Evolutionary conservation across 2,113 vertebrate species (phyloP).

Genomic region (Eretmochelys imbricata): DNA sequence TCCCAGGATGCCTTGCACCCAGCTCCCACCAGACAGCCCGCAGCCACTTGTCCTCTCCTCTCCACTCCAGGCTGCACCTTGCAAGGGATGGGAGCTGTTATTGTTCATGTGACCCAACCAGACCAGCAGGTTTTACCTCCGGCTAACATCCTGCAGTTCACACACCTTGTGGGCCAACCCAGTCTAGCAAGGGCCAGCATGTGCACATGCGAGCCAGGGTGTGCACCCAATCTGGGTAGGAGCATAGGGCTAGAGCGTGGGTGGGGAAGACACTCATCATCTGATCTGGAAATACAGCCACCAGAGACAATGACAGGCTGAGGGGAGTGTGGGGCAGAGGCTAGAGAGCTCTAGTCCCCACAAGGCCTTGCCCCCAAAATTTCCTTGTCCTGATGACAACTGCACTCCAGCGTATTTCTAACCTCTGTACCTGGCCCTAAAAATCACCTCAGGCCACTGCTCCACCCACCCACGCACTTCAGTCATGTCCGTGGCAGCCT

Average conservation of each 20-base stretch:
- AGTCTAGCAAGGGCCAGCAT: not conserved
- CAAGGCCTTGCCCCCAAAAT: not conserved
- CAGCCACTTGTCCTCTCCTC: not conserved
- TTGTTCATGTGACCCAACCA: slow-evolving; percentile 54
- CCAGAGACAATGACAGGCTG: not conserved
- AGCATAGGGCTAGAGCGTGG: not conserved
- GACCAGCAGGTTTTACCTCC: slow-evolving; percentile 62
- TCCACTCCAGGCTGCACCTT: not conserved
- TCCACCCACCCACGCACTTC: too few relatives aligned
- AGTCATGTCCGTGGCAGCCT: not conserved
- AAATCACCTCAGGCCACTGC: not conserved
- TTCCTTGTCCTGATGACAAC: not conserved
- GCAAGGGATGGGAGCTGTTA: slow-evolving; percentile 41
- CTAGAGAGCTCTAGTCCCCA: not conserved
- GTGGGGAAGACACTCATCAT: not conserved
- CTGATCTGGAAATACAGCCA: not conserved
- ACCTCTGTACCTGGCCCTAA: not conserved
- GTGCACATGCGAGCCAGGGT: not conserved
- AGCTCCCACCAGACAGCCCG: not conserved
- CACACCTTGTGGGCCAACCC: not conserved
- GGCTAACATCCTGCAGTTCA: not conserved
- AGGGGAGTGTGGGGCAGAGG: not conserved
- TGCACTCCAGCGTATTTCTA: not conserved
- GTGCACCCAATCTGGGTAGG: not conserved
- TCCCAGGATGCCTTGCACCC: not conserved